Evolutionary conservation across 2,888 invertebrate species (phyloP).

Genomic region (Dioctria rufipes): DNA sequence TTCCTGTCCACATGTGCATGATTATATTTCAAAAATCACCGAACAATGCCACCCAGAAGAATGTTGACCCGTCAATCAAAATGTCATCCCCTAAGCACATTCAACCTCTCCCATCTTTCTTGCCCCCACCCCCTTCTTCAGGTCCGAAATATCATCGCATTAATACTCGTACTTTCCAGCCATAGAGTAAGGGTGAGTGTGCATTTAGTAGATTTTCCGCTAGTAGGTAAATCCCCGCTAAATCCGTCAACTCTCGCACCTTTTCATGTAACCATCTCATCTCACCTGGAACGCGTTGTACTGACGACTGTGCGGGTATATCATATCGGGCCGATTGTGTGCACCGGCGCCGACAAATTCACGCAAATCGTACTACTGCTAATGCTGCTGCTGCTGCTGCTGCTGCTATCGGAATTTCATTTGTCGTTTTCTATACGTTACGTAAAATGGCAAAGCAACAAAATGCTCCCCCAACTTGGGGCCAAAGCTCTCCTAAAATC

Average conservation of each 20-base stretch:
- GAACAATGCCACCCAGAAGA: slow-evolving; percentile 29
- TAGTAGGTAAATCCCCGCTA: slow-evolving; percentile 43
- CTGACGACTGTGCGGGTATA: background rate
- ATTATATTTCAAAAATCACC: slow-evolving; percentile 19
- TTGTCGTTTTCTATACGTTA: background rate
- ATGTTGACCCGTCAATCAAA: slow-evolving; percentile 38
- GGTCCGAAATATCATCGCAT: background rate
- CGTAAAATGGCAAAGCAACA: too few species aligned
- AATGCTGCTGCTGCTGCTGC: background rate
- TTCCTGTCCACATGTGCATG: background rate
- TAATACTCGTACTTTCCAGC: slow-evolving; percentile 7
- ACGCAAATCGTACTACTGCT: background rate
- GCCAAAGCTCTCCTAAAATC: background rate
- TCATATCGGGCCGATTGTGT: background rate
- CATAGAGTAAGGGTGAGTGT: slow-evolving; percentile 2
- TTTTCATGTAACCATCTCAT: slow-evolving; percentile 1
- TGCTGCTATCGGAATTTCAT: background rate
- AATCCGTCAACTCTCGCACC: slow-evolving; percentile 48
- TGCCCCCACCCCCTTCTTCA: background rate
- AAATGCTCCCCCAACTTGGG: too few species aligned
- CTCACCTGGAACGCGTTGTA: slow-evolving; percentile 31
- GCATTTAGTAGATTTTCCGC: slow-evolving; percentile 41
- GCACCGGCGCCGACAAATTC: slow-evolving; percentile 25
- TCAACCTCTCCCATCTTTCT: background rate
- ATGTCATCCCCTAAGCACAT: background rate